A percentile compares a stretch with the other conserved stretches of the same genome.
Conservation (phyloP, 1,140 invertebrate species). For the Microplitis demolitor region DNA sequence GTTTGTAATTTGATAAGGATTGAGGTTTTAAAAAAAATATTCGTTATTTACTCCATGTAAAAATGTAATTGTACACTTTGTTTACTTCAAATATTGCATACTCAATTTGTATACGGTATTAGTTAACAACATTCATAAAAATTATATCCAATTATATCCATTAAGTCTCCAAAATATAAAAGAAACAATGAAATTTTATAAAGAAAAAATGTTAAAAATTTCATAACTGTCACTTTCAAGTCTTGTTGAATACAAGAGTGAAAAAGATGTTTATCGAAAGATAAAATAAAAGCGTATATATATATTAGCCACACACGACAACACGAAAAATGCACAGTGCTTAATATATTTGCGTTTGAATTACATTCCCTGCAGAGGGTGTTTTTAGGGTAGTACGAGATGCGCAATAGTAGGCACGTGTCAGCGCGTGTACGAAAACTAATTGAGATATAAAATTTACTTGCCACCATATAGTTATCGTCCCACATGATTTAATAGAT, state of each 20-base stretch:
- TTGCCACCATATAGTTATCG: slow-evolving; percentile 46
- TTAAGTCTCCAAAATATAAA: background rate
- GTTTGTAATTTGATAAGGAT: no score
- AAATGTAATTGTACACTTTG: no score
- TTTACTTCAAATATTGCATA: no score
- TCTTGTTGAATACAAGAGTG: slow-evolving; percentile 11
- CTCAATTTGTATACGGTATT: no score
- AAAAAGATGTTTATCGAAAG: slow-evolving; percentile 38
- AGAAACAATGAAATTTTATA: background rate
- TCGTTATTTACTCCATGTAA: no score
- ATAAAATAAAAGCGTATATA: background rate
- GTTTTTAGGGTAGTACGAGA: slow-evolving; percentile 12
- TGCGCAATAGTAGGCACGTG: slow-evolving; percentile 47
- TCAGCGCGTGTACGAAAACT: slow-evolving; percentile 55
- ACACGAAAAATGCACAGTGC: slow-evolving; percentile 28
- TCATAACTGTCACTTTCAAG: slow-evolving; percentile 27
- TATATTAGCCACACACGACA: slow-evolving; percentile 29
- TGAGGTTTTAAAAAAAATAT: no score
- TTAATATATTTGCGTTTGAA: slow-evolving; percentile 53
- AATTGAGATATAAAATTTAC: slow-evolving; percentile 61
- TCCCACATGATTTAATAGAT: slow-evolving; percentile 32
- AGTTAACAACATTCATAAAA: no score
- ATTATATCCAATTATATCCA: background rate
- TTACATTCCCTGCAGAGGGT: slow-evolving; percentile 40
- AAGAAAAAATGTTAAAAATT: slow-evolving; percentile 9